phyloP scores from a whole-genome alignment of 2,888 invertebrate genomes.

The Drosophila melanocephala region DNA sequence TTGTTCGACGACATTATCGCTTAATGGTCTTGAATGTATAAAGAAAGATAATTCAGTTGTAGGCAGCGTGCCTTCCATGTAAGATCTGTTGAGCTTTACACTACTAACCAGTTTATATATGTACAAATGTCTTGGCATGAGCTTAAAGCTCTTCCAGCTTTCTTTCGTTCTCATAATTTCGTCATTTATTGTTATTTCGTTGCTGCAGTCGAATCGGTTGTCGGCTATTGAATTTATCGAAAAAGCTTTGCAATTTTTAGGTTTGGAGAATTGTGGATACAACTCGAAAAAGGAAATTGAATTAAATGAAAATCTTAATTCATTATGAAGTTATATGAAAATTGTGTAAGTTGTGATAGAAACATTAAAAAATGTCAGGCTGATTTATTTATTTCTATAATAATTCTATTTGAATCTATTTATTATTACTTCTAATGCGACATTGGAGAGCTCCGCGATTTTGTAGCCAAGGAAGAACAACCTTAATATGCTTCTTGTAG shows the following conservation, averaged over 20 bases:
- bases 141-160: conserved; percentile 14
- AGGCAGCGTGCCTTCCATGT: not conserved
- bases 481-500: conserved; percentile 39
- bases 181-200: not conserved
- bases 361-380: not conserved
- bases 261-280: too few species aligned
- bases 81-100: not conserved
- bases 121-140: not conserved
- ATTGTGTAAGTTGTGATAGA: not conserved
- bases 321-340: not conserved
- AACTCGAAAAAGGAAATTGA: not conserved
- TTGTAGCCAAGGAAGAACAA: conserved; percentile 55
- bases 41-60: not conserved
- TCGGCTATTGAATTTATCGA: not conserved
- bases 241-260: not conserved
- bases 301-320: not conserved
- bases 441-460: conserved; percentile 55
- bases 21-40: not conserved
- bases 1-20: conserved; percentile 19
- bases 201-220: not conserved
- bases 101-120: conserved; percentile 5
- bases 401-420: not conserved
- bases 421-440: not conserved
- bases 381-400: not conserved
- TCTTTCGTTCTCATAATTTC: not conserved